Percentiles rank a stretch among this genome's conserved stretches.
These are phyloP conservation scores for Microdon myrmicae DNA, from an alignment of 2,888 invertebrate species.

Conservation along the genomic window DNA sequence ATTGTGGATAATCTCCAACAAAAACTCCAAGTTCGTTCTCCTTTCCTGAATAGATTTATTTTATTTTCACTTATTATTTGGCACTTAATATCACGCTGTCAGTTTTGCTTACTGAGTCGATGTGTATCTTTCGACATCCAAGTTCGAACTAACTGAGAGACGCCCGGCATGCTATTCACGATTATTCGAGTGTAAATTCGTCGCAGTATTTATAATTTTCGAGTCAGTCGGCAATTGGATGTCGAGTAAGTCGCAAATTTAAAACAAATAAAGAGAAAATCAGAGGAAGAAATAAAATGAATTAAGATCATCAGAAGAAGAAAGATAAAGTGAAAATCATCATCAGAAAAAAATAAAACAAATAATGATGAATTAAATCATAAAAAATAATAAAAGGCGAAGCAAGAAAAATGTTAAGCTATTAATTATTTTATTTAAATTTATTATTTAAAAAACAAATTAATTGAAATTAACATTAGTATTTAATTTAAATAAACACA, in stretches of 20 bases:
- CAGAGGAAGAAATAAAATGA: constrained; percentile 12
- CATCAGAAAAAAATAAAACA: constrained; percentile 12
- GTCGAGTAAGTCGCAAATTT: constrained; percentile 1
- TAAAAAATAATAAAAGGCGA: constrained; percentile 19
- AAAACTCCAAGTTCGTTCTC: too few species aligned
- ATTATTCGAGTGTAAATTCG: too few species aligned
- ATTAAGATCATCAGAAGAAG: constrained; percentile 15
- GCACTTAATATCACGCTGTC: too few species aligned
- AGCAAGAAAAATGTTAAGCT: constrained; percentile 35
- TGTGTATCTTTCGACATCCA: too few species aligned
- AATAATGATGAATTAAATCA: constrained; percentile 39
- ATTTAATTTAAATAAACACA: constrained; percentile 23
- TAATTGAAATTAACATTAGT: constrained; percentile 10
- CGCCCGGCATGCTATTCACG: too few species aligned
- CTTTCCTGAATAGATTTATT: too few species aligned
- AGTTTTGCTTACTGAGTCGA: too few species aligned
- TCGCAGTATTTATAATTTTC: constrained; percentile 33
- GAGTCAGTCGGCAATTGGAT: constrained; percentile 54
- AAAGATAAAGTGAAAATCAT: constrained; percentile 10
- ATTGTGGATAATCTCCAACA: too few species aligned
- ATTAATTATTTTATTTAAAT: constrained; percentile 21
- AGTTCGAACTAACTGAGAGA: too few species aligned
- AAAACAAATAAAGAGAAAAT: not conserved
- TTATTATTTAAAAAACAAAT: constrained; percentile 15
- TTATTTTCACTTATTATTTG: too few species aligned